phyloP scores from a whole-genome alignment of 2,113 vertebrate genomes.

The Cynocephalus volans region DNA sequence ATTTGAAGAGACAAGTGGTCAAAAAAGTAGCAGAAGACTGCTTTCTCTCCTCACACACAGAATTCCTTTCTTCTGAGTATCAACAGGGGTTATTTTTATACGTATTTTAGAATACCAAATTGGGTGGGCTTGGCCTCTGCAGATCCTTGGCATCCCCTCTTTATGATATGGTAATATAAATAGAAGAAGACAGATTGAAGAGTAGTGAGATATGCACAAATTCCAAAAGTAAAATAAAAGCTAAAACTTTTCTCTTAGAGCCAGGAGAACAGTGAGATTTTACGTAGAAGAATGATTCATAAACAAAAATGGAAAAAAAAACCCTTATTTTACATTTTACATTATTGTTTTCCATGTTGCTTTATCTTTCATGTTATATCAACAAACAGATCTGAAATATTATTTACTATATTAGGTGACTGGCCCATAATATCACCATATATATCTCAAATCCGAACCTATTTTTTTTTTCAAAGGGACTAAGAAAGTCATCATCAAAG shows the following conservation, averaged over 20 bases:
- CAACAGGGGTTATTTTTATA: neutral
- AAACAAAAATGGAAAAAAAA: neutral
- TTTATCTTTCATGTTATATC: conserved; percentile 6
- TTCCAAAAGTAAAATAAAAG: conserved; percentile 70
- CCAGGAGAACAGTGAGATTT: conserved; percentile 42
- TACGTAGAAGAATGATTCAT: neutral
- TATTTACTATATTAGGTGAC: neutral
- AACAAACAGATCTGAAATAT: conserved; percentile 44
- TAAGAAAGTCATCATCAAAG: conserved; percentile 17
- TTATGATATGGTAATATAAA: conserved; percentile 52
- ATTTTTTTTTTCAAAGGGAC: neutral
- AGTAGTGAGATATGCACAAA: conserved; percentile 44
- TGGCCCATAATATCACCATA: neutral
- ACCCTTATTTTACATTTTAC: conserved; percentile 30
- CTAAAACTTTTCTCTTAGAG: neutral
- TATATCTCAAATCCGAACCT: neutral
- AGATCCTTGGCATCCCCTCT: neutral
- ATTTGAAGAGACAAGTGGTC: conserved; percentile 7
- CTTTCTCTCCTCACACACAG: neutral
- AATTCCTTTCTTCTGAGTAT: conserved; percentile 30
- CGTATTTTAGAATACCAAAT: conserved; percentile 57
- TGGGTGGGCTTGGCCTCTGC: conserved; percentile 46
- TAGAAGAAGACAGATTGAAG: conserved; percentile 72
- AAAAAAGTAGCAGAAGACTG: neutral
- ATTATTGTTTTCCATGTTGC: neutral